These are phyloP conservation scores for Priapulus caudatus DNA, from an alignment of 2,888 invertebrate genomes.

Conservation along the genomic window DNA sequence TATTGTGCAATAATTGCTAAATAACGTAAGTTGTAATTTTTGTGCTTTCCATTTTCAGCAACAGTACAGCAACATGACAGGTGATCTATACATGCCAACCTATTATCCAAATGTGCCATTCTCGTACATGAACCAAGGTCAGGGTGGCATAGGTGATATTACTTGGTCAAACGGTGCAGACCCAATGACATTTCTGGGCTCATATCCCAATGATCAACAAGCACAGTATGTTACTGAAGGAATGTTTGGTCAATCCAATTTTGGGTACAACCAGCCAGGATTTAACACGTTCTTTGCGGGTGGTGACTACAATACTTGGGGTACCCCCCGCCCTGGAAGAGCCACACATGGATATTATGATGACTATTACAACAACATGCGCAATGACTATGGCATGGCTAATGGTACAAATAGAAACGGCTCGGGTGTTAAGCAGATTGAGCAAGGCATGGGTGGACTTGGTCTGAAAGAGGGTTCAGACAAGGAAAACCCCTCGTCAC, in stretches of 20 bases:
- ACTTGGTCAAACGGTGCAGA: conserved; percentile 84
- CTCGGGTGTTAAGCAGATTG: conserved; percentile 54
- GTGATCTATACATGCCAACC: conserved; percentile 55
- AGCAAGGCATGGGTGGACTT: conserved; percentile 65
- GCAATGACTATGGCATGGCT: conserved; percentile 29
- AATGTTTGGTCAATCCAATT: conserved; percentile 50
- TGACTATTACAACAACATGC: conserved; percentile 57
- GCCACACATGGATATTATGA: conserved; percentile 48
- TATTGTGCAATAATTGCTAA: no score
- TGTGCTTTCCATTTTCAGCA: no score
- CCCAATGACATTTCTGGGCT: conserved; percentile 67
- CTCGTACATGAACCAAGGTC: conserved; percentile 82
- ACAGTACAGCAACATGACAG: conserved; percentile 46
- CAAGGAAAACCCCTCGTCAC: conserved; percentile 6
- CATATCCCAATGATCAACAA: conserved; percentile 55
- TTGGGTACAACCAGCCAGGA: conserved; percentile 41
- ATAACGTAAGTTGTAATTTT: no score
- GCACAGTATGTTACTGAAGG: conserved; percentile 61
- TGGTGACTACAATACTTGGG: conserved; percentile 72
- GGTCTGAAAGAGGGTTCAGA: conserved; percentile 37
- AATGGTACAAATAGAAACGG: conserved; percentile 33
- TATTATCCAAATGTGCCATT: conserved; percentile 54
- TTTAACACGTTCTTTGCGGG: conserved; percentile 76
- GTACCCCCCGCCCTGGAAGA: conserved; percentile 40
- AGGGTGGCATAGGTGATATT: conserved; percentile 71